These are phyloP conservation scores for Drosophila bunnanda DNA, from an alignment of 2,888 invertebrate species.

Conservation along the genomic window DNA sequence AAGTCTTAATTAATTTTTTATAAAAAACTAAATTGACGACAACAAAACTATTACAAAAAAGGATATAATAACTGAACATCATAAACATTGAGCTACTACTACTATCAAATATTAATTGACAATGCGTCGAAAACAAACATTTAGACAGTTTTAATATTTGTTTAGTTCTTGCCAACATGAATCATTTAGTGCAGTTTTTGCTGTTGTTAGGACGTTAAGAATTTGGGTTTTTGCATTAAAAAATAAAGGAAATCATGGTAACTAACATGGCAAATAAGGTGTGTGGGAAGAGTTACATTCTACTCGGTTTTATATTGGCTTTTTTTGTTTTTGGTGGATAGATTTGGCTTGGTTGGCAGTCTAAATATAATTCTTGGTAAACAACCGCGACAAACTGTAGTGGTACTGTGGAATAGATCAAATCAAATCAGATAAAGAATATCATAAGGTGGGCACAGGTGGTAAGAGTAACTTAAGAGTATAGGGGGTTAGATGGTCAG, in stretches of 20 bases:
- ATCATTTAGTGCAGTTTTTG: slow-evolving; percentile 53
- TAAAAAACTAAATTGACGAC: background rate
- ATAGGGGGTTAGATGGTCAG: slow-evolving; percentile 24
- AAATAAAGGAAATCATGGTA: slow-evolving; percentile 39
- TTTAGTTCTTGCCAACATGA: slow-evolving; percentile 46
- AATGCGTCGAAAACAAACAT: slow-evolving; percentile 15
- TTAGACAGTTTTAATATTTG: slow-evolving; percentile 10
- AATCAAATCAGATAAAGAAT: slow-evolving; percentile 71
- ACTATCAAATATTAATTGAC: slow-evolving; percentile 12
- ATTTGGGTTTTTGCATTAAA: slow-evolving; percentile 6
- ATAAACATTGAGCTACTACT: slow-evolving; percentile 29
- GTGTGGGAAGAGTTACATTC: slow-evolving; percentile 56
- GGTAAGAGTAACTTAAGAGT: slow-evolving; percentile 42
- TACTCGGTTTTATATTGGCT: slow-evolving; percentile 54
- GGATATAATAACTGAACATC: slow-evolving; percentile 2
- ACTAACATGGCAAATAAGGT: slow-evolving; percentile 65
- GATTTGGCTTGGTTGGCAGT: slow-evolving; percentile 52
- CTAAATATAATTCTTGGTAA: slow-evolving; percentile 77
- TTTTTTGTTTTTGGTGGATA: slow-evolving; percentile 37
- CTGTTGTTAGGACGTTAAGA: slow-evolving; percentile 39
- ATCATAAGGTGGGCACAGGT: slow-evolving; percentile 47
- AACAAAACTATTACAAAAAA: background rate
- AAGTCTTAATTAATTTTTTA: background rate
- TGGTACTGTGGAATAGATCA: slow-evolving; percentile 79
- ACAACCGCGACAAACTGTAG: slow-evolving; percentile 81